Evolutionary conservation across 2,113 vertebrate species (phyloP).

Genomic region (Hemibagrus wyckioides): DNA sequence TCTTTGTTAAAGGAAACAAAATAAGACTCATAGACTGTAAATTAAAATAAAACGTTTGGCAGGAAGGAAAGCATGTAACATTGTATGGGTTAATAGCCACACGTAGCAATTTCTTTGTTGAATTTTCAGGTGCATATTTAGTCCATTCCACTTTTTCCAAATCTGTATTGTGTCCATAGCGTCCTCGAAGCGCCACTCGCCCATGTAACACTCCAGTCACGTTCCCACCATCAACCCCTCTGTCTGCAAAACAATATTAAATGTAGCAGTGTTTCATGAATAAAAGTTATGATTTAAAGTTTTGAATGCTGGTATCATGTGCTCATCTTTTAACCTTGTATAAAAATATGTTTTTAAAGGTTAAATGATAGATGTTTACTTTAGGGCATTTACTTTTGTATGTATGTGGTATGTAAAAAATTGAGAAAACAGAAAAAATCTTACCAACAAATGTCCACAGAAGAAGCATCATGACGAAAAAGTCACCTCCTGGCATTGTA

Average conservation of each 20-base stretch:
- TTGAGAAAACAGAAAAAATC: not conserved
- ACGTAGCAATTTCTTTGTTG: not conserved
- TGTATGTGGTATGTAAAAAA: not conserved
- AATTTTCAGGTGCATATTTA: not conserved
- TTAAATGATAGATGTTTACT: not conserved
- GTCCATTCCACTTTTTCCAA: not conserved
- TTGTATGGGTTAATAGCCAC: rapidly evolving
- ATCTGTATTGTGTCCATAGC: not conserved
- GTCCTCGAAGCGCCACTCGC: conserved; percentile 26
- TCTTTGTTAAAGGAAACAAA: conserved; percentile 34
- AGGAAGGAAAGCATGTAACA: not conserved
- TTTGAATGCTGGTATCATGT: not conserved
- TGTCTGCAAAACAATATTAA: conserved; percentile 24
- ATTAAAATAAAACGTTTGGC: conserved; percentile 7
- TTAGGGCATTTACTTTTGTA: not conserved
- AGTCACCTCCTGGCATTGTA: conserved; percentile 32
- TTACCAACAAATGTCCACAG: conserved; percentile 31
- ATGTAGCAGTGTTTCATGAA: not conserved
- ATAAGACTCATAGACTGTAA: conserved; percentile 49
- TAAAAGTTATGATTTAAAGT: not conserved
- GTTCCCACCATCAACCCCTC: not conserved
- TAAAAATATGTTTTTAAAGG: not conserved
- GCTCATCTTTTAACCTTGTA: not conserved
- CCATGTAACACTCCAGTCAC: conserved; percentile 24
- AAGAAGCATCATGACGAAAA: conserved; percentile 31